Percentiles rank a stretch among this genome's conserved stretches.
Evolutionary conservation across 2,888 invertebrate genomes (phyloP).

Genomic region (Isoperla grammatica): DNA sequence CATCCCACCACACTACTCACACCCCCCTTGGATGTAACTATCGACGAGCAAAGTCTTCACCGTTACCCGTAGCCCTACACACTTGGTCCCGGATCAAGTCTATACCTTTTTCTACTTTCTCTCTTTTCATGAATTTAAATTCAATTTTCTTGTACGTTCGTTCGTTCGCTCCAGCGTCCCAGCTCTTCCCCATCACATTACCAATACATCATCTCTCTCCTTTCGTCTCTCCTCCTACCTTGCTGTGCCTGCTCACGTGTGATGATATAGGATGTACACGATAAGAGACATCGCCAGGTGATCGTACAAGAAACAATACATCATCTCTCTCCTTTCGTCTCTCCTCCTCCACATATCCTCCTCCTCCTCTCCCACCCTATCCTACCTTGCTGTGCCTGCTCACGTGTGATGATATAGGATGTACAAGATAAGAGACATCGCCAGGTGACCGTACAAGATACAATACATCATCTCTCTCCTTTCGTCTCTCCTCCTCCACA

Average conservation of each 20-base stretch:
- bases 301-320: too few relatives aligned
- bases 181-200: conserved; percentile 12
- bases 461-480: too few relatives aligned
- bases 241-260: neutral
- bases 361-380: neutral
- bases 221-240: neutral
- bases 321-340: too few relatives aligned
- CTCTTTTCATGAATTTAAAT: conserved; percentile 30
- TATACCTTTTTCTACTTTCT: conserved; percentile 6
- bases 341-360: conserved; percentile 11
- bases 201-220: conserved; percentile 28
- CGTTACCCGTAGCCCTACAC: too few relatives aligned
- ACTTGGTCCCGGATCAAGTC: conserved; percentile 1
- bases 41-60: too few relatives aligned
- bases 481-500: conserved; percentile 13
- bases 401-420: neutral
- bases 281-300: too few relatives aligned
- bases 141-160: conserved; percentile 31
- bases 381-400: neutral
- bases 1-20: too few relatives aligned
- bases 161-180: neutral
- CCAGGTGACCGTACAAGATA: too few relatives aligned
- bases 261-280: too few relatives aligned
- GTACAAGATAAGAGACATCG: too few relatives aligned
- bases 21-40: too few relatives aligned